Percentiles rank a stretch among this genome's conserved stretches.
These are phyloP conservation scores for Poecilia wingei DNA, from an alignment of 2,797 vertebrate species.

Conservation along the genomic window DNA sequence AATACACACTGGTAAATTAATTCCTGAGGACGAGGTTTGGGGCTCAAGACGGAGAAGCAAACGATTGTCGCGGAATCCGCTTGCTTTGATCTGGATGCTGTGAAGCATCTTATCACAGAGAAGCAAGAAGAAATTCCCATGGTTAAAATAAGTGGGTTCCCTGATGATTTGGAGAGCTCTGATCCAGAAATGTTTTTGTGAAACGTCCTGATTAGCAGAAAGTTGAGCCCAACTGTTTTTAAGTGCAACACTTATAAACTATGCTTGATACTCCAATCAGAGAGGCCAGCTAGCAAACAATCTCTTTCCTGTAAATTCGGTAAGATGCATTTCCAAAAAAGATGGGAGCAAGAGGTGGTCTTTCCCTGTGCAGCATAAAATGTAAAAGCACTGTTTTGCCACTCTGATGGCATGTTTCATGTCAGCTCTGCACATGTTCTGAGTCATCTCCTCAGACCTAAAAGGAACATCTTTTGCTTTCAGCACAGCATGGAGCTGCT, in stretches of 20 bases:
- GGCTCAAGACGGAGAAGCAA: not conserved
- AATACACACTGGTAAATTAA: not conserved
- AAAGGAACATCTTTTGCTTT: conserved; percentile 16
- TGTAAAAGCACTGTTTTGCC: conserved; percentile 13
- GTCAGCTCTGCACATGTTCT: conserved; percentile 7
- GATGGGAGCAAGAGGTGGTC: not conserved
- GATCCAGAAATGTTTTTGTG: conserved; percentile 4
- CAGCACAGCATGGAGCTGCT: not conserved
- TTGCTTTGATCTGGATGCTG: not conserved
- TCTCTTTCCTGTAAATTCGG: not conserved
- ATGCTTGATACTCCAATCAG: not conserved
- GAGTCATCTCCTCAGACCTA: conserved; percentile 1
- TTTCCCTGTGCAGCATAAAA: not conserved
- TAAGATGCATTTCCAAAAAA: not conserved
- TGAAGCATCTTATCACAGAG: not conserved
- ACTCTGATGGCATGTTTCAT: conserved; percentile 6
- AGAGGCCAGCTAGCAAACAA: not conserved
- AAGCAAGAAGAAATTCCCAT: not conserved
- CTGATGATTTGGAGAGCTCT: not conserved
- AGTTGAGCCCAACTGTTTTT: not conserved
- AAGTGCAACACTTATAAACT: not conserved
- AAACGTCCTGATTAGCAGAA: not conserved
- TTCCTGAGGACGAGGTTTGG: not conserved
- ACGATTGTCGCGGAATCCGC: not conserved
- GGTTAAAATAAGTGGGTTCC: not conserved